Conservation (phyloP, 2,888 invertebrate species). For the Pecten maximus region DNA sequence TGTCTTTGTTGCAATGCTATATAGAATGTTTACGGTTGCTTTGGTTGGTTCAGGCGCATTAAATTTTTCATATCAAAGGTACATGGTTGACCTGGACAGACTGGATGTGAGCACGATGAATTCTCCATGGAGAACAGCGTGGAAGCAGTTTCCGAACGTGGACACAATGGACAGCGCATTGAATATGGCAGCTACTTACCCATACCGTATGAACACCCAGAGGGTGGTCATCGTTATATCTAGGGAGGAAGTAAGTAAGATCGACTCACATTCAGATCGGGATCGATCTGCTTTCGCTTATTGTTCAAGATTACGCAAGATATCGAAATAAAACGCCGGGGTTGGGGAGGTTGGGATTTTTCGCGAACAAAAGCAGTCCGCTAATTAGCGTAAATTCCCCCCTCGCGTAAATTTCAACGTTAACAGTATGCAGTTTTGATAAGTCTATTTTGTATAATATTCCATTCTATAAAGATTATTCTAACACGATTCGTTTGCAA, state of each 20-base stretch:
- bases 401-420: too few species aligned
- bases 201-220: constrained; percentile 44
- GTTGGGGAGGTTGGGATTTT: too few species aligned
- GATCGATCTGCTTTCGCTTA: too few species aligned
- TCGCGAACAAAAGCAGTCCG: too few species aligned
- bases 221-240: constrained; percentile 45
- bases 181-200: constrained; percentile 35
- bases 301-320: too few species aligned
- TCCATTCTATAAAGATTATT: too few species aligned
- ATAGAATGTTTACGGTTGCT: background rate
- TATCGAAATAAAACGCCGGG: too few species aligned
- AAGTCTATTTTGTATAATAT: too few species aligned
- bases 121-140: background rate
- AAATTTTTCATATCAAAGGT: background rate
- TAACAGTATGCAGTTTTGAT: too few species aligned
- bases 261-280: background rate
- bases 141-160: background rate
- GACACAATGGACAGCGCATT: constrained; percentile 2
- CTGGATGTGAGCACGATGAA: background rate
- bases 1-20: too few species aligned
- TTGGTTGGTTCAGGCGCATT: background rate
- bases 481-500: too few species aligned
- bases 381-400: too few species aligned
- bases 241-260: constrained; percentile 35
- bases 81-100: background rate